Evolutionary conservation across 2,797 vertebrate species (phyloP).

Genomic region (Oophaga sylvatica): DNA sequence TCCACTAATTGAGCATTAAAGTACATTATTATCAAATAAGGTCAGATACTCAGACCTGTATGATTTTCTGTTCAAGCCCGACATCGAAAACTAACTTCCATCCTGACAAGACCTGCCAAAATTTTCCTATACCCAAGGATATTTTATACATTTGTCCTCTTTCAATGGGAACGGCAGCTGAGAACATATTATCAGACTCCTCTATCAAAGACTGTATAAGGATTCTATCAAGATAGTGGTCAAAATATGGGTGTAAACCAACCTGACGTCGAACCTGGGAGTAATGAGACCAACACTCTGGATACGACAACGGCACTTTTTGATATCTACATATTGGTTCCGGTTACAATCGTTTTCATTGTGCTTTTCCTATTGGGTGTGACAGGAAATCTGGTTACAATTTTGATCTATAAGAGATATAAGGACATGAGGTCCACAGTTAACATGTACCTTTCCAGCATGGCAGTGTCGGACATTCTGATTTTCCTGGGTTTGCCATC

Average conservation of each 20-base stretch:
- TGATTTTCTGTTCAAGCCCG: not conserved
- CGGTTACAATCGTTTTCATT: constrained; percentile 75
- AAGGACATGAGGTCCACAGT: constrained; percentile 80
- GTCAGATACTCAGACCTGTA: not conserved
- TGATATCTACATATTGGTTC: constrained; percentile 65
- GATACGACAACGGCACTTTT: constrained; percentile 53
- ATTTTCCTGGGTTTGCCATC: constrained; percentile 80
- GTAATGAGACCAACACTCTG: not conserved
- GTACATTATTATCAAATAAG: constrained; percentile 27
- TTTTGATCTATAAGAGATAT: constrained; percentile 78
- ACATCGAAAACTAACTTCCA: not conserved
- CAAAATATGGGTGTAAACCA: constrained; percentile 29
- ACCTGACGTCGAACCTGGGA: not conserved
- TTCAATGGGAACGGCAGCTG: not conserved
- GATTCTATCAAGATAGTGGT: not conserved
- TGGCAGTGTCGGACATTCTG: constrained; percentile 80
- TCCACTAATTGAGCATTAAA: constrained; percentile 18
- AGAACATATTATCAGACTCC: not conserved
- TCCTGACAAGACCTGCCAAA: not conserved
- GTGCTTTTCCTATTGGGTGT: constrained; percentile 78
- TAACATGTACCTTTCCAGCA: constrained; percentile 83
- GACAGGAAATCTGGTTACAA: constrained; percentile 77
- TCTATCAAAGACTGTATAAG: not conserved
- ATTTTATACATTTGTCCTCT: not conserved
- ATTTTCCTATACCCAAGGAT: not conserved